These are phyloP conservation scores for Cynopterus brachyotis DNA, from an alignment of 2,113 vertebrate species.

Conservation along the genomic window DNA sequence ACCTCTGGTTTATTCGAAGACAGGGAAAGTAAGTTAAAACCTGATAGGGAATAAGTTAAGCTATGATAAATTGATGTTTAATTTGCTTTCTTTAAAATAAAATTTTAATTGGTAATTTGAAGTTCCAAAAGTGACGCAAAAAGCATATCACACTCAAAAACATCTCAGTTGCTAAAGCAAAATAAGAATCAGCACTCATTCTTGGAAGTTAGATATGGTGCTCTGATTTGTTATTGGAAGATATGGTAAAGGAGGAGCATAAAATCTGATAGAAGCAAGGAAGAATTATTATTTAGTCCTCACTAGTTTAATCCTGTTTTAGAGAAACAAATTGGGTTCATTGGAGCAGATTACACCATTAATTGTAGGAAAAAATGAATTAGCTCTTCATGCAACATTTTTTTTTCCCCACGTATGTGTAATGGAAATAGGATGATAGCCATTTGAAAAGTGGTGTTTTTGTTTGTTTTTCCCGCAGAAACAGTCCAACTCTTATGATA, in stretches of 20 bases:
- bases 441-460: background rate
- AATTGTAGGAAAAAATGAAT: background rate
- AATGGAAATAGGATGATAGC: background rate
- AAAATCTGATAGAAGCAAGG: background rate
- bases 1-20: slow-evolving; percentile 7
- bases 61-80: background rate
- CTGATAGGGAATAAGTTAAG: background rate
- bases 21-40: background rate
- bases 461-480: slow-evolving; percentile 85
- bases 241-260: background rate
- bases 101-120: background rate
- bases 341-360: background rate
- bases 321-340: background rate
- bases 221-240: background rate
- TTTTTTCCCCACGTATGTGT: background rate
- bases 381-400: background rate
- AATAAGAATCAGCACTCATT: background rate
- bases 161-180: slow-evolving; percentile 37
- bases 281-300: background rate
- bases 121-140: slow-evolving; percentile 1
- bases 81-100: slow-evolving; percentile 34
- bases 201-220: background rate
- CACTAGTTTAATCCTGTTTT: background rate
- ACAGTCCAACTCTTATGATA: slow-evolving; percentile 98
- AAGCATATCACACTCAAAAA: background rate